phyloP scores from a whole-genome alignment of 2,113 vertebrate species.

The Gobio gobio region DNA sequence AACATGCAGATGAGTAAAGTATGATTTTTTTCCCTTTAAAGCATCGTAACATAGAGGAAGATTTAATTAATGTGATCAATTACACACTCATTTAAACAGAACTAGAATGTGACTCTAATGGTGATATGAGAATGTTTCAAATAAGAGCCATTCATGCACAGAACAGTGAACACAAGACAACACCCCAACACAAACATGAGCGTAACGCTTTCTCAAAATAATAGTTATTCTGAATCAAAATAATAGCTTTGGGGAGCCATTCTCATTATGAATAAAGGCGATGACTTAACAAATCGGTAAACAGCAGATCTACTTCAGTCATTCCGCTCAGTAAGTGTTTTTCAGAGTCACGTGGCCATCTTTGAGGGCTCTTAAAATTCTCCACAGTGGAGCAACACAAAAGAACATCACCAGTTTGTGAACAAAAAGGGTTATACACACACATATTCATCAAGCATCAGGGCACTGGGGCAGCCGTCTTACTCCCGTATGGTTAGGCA shows the following conservation, averaged over 20 bases:
- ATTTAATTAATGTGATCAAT: background rate
- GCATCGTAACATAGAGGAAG: no score
- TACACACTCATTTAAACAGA: background rate
- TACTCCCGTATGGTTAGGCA: conserved; percentile 3
- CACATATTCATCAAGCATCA: conserved; percentile 66
- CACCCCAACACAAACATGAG: background rate
- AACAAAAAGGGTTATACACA: conserved; percentile 38
- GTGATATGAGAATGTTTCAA: background rate
- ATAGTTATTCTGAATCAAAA: conserved; percentile 30
- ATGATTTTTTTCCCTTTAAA: no score
- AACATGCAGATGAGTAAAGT: no score
- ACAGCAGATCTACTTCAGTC: conserved; percentile 12
- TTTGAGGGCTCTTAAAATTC: conserved; percentile 55
- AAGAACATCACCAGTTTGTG: conserved; percentile 49
- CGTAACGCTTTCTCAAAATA: background rate
- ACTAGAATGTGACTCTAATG: background rate
- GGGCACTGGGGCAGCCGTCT: conserved; percentile 17
- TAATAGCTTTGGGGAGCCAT: conserved; percentile 20
- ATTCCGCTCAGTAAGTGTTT: conserved; percentile 36
- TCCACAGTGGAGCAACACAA: conserved; percentile 46
- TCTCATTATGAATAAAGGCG: conserved; percentile 32
- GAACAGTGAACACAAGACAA: background rate
- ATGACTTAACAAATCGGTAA: conserved; percentile 38
- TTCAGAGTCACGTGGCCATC: conserved; percentile 44
- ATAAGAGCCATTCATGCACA: background rate